Evolutionary conservation across 2,113 vertebrate genomes (phyloP).

Genomic region (Megalops atlanticus): DNA sequence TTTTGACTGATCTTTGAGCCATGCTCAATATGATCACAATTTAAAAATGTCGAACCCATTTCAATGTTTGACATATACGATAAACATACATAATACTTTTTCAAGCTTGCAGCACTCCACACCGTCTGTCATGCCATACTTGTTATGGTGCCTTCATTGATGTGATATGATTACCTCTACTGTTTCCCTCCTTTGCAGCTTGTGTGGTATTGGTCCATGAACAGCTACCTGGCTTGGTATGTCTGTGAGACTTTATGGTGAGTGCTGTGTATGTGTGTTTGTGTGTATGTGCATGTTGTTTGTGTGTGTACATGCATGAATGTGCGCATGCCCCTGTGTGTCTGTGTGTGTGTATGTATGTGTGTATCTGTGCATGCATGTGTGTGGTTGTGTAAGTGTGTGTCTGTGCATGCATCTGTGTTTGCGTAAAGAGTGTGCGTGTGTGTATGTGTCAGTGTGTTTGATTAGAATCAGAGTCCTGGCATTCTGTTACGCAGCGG

Average conservation of each 20-base stretch:
- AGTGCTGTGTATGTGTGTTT: neutral
- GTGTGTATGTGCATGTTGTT: neutral
- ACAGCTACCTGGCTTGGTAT: neutral
- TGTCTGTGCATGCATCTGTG: neutral
- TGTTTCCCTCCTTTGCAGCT: neutral
- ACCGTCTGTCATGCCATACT: too few relatives aligned
- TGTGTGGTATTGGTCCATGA: neutral
- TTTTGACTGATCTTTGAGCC: too few relatives aligned
- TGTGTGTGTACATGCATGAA: neutral
- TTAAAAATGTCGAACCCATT: too few relatives aligned
- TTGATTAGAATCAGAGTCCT: conserved; percentile 16
- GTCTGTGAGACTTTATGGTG: neutral
- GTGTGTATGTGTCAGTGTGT: neutral
- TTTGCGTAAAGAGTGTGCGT: neutral
- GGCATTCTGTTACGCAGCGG: neutral
- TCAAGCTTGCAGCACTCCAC: too few relatives aligned
- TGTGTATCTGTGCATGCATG: neutral
- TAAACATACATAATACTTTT: too few relatives aligned
- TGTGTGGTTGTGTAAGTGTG: neutral
- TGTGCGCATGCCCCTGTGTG: neutral
- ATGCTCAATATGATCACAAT: too few relatives aligned
- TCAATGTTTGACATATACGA: too few relatives aligned
- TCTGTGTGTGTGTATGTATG: neutral
- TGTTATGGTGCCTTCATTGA: neutral
- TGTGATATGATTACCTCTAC: neutral